Conservation (phyloP, 2,888 invertebrate species). For the Apoderus coryli region DNA sequence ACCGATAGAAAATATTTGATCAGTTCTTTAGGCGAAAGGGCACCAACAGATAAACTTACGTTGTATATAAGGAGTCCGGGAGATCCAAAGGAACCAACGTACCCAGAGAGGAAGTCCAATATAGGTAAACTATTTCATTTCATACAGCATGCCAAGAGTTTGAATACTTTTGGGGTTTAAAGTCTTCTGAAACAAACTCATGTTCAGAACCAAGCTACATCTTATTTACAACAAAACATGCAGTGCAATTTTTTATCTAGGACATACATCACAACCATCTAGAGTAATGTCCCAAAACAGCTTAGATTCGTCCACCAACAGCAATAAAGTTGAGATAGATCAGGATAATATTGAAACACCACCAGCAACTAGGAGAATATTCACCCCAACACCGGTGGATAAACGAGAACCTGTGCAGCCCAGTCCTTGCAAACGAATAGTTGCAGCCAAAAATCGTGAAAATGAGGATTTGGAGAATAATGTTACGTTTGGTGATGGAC, state of each 20-base stretch:
- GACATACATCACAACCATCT: too few species aligned
- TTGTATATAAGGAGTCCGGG: constrained; percentile 41
- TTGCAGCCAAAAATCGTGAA: constrained; percentile 24
- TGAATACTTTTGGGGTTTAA: too few species aligned
- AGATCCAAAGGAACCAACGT: too few species aligned
- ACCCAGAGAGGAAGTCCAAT: too few species aligned
- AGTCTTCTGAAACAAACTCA: too few species aligned
- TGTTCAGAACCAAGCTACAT: too few species aligned
- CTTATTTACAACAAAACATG: too few species aligned
- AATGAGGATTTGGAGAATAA: constrained; percentile 32
- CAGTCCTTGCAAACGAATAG: constrained; percentile 42
- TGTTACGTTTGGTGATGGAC: constrained; percentile 54
- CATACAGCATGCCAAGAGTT: constrained; percentile 4
- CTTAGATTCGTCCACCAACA: constrained; percentile 27
- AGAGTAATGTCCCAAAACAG: constrained; percentile 19
- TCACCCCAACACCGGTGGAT: constrained; percentile 46
- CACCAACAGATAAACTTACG: constrained; percentile 40
- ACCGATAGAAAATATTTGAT: constrained; percentile 39
- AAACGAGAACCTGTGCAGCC: constrained; percentile 33
- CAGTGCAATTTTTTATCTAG: too few species aligned
- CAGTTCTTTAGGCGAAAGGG: constrained; percentile 36
- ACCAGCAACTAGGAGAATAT: constrained; percentile 58
- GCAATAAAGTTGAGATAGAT: constrained; percentile 70
- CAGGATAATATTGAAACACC: constrained; percentile 86
- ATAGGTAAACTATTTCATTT: constrained; percentile 6